Conservation (phyloP, 2,797 vertebrate species). For the Uromys caudimaculatus region DNA sequence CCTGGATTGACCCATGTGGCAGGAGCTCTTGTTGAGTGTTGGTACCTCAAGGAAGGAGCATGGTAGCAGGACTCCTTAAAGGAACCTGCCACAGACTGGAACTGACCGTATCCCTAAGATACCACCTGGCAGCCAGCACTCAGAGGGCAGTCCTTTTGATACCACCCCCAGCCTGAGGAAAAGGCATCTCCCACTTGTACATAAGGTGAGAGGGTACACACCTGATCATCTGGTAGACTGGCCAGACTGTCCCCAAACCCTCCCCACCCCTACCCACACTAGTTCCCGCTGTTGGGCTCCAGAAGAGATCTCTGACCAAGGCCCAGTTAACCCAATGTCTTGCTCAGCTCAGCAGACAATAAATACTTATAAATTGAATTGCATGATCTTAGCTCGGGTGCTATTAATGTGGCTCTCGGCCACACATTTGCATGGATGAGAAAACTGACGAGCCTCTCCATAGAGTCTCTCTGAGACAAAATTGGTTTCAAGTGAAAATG, state of each 20-base stretch:
- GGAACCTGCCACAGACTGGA: background rate
- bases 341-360: slow-evolving; percentile 64
- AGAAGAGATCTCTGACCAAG: slow-evolving; percentile 21
- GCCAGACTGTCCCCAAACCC: background rate
- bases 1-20: background rate
- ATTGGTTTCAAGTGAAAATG: slow-evolving; percentile 60
- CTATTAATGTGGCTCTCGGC: background rate
- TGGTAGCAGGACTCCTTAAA: background rate
- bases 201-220: background rate
- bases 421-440: slow-evolving; percentile 56
- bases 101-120: background rate
- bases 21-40: background rate
- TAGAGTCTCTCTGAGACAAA: slow-evolving; percentile 62
- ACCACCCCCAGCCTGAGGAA: background rate
- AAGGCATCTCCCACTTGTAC: background rate
- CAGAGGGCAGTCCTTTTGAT: background rate
- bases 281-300: background rate
- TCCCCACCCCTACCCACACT: background rate
- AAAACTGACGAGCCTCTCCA: slow-evolving; percentile 35
- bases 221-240: background rate
- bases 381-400: slow-evolving; percentile 63
- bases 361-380: slow-evolving; percentile 67
- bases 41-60: background rate
- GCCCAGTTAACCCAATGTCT: background rate
- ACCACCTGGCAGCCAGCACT: background rate